Conservation (phyloP, 1,140 invertebrate genomes). For the Drosophila grimshawi region DNA sequence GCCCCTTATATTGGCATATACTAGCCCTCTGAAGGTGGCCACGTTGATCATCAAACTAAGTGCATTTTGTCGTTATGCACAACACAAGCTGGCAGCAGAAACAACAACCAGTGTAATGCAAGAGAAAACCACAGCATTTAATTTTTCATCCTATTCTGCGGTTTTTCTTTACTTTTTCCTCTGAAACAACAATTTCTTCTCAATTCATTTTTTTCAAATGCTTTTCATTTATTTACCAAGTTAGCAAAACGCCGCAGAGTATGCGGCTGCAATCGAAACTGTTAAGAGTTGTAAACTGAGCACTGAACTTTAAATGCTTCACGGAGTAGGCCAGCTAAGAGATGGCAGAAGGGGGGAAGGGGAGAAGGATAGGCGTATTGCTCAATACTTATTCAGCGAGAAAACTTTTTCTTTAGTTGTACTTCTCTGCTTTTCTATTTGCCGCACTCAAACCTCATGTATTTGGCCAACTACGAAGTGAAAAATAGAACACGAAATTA, state of each 20-base stretch:
- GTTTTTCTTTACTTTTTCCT: conserved; percentile 8
- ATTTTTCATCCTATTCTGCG: conserved; percentile 29
- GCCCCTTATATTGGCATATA: conserved; percentile 29
- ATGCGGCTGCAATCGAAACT: conserved; percentile 41
- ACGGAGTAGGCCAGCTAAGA: background rate
- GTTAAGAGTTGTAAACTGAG: conserved; percentile 42
- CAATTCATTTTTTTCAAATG: conserved; percentile 17
- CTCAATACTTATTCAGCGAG: conserved; percentile 12
- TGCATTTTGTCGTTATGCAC: conserved; percentile 52
- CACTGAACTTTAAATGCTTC: conserved; percentile 18
- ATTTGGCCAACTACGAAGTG: conserved; percentile 18
- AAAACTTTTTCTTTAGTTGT: conserved; percentile 33
- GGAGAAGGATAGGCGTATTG: background rate
- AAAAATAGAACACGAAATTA: background rate
- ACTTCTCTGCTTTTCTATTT: conserved; percentile 22
- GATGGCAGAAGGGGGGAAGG: background rate
- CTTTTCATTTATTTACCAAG: conserved; percentile 48
- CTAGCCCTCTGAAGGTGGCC: background rate
- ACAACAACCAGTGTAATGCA: background rate
- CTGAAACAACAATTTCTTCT: conserved; percentile 8
- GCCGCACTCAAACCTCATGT: conserved; percentile 9
- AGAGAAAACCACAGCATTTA: conserved; percentile 29
- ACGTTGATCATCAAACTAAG: conserved; percentile 55
- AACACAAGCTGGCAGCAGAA: conserved; percentile 18
- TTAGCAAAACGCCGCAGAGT: conserved; percentile 49